Base-by-base conservation (phyloP, 2,888 invertebrate genomes). In the Philhelius pedissequus region DNA sequence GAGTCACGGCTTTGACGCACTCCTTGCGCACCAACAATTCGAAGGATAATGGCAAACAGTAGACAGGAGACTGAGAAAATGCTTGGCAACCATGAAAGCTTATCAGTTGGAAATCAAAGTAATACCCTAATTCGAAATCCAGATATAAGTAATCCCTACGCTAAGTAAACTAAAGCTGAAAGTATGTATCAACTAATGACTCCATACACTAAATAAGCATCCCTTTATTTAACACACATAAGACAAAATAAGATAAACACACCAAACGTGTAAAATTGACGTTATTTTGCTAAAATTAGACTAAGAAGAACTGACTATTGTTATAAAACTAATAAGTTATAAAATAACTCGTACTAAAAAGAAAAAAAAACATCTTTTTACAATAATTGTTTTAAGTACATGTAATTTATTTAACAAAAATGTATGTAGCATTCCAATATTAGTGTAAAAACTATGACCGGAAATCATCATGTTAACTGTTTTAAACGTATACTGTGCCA, bases 1-100 rank as follows among this genome's bases (percentile, higher is more conserved):
- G 88, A 94, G 92, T 93, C 92, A 92, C 90, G 91, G 82, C 91
- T 91, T 87, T 91, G 91, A 91, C 91, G 91, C 87, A 91, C 91
- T 88, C 91, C 91, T 89, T 92, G 92, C 90, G 91, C 91, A 81
- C 91, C 91, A 86, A 91, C 91, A 76, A 91, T 91, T 87, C 89
- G 91, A 75, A 89, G 91, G 64, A 91, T 91, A 86, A 91, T 91
- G 91, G 91, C 91, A 86, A 91, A 91, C 86, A 91, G 91, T 62
- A 90, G 91, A 70, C 91, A 91, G 86, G 91, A 91, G 88, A 91
- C 91, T 60, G 91, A 91, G 84, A 91, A 91, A 88, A 91, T 91
- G 88, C 88, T 91, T 87, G 89, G 90, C 82, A 89, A 88, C 78
- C 89, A 89, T 48, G 89, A 89, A 54, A 86, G 87, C 69, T 68